Conservation (phyloP, 1,140 invertebrate species). For the Grapholita molesta region DNA sequence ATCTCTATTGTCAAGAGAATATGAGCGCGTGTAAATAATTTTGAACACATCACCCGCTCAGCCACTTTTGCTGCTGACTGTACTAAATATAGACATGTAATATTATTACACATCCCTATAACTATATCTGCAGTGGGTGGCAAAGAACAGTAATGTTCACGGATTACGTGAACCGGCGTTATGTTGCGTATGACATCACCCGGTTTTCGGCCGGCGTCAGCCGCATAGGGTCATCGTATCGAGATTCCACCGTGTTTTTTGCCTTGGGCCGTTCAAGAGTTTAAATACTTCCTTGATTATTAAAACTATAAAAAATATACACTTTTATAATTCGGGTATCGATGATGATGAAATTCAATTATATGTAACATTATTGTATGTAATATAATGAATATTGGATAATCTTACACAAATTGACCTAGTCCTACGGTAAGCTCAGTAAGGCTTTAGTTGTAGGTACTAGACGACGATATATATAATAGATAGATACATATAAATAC, state of each 20-base stretch:
- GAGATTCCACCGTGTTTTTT: constrained; percentile 3
- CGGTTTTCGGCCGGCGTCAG: neutral
- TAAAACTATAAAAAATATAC: neutral
- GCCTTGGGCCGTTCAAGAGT: neutral
- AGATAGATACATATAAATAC: no score
- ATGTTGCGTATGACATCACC: constrained; percentile 29
- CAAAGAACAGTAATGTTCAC: neutral
- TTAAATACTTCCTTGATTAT: constrained; percentile 12
- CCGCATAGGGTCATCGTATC: constrained; percentile 9
- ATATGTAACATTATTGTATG: neutral
- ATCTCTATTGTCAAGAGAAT: no score
- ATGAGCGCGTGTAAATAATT: no score
- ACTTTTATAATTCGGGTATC: neutral
- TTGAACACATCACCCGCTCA: no score
- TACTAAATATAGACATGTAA: no score
- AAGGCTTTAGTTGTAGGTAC: no score
- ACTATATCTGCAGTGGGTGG: constrained; percentile 3
- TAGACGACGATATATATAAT: no score
- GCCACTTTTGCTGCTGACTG: no score
- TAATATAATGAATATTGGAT: no score
- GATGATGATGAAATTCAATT: neutral
- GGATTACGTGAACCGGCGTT: constrained; percentile 17
- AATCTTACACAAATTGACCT: no score
- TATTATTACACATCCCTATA: no score
- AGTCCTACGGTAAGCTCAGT: no score